Conservation (phyloP, 2,113 vertebrate genomes). For the Pituophis catenifer region DNA sequence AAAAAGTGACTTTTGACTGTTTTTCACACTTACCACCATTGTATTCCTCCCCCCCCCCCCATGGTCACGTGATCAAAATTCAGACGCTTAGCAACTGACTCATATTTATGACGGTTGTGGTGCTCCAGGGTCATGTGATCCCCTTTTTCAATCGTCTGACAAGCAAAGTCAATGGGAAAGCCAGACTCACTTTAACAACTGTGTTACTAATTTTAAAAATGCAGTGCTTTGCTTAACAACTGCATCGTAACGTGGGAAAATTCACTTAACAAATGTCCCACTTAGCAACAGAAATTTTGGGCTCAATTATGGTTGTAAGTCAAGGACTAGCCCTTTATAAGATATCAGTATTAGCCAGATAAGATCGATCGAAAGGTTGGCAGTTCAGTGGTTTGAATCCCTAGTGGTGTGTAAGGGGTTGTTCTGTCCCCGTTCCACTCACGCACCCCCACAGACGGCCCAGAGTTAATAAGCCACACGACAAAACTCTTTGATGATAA, state of each 20-base stretch:
- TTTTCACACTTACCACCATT: neutral
- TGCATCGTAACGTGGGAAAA: neutral
- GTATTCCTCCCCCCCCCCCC: no score
- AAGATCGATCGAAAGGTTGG: no score
- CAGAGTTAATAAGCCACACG: no score
- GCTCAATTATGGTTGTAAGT: neutral
- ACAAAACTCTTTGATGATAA: no score
- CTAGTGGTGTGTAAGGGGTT: no score
- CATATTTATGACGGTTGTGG: neutral
- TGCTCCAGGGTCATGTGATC: neutral
- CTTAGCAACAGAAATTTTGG: neutral
- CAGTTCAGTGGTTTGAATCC: no score
- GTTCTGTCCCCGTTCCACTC: no score
- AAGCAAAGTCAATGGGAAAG: neutral
- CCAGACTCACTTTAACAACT: neutral
- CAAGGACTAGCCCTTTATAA: neutral
- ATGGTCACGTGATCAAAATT: neutral
- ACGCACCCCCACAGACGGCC: no score
- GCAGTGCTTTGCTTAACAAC: neutral
- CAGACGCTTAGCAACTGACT: neutral
- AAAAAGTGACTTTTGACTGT: neutral
- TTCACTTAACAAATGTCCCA: neutral
- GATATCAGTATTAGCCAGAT: neutral
- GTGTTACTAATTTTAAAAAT: neutral
- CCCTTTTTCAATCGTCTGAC: neutral